These are phyloP conservation scores for Cotesia typhae DNA, from an alignment of 1,140 invertebrate species.

Conservation along the genomic window DNA sequence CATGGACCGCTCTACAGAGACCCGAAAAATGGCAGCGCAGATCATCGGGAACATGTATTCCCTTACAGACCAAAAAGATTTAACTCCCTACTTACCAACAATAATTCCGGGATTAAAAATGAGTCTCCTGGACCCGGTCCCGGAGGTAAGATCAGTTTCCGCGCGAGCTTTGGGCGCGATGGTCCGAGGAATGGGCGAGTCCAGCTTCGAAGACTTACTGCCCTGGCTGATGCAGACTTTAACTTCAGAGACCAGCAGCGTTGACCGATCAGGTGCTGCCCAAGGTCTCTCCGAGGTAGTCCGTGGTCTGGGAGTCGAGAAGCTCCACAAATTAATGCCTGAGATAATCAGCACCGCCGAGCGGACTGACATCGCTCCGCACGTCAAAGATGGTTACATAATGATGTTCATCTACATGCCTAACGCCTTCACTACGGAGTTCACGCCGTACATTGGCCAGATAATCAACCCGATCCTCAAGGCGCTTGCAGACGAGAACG, in stretches of 20 bases:
- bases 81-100: constrained; percentile 94
- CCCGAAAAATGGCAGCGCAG: constrained; percentile 97
- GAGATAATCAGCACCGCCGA: constrained; percentile 97
- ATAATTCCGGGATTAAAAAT: constrained; percentile 97
- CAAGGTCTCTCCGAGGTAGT: constrained; percentile 96
- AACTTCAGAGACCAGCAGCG: constrained; percentile 94
- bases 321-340: constrained; percentile 96
- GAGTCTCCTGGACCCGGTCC: constrained; percentile 96
- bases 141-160: constrained; percentile 93
- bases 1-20: constrained; percentile 96
- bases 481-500: constrained; percentile 98
- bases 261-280: constrained; percentile 97
- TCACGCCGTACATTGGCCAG: constrained; percentile 95
- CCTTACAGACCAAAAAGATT: constrained; percentile 97
- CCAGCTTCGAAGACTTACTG: constrained; percentile 91
- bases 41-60: constrained; percentile 99
- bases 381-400: constrained; percentile 99
- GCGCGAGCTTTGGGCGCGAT: constrained; percentile 95
- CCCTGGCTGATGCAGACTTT: constrained; percentile 99
- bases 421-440: constrained; percentile 92
- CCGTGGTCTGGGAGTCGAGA: constrained; percentile 92
- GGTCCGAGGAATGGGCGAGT: constrained; percentile 96
- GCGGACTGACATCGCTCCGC: constrained; percentile 91
- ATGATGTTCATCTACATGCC: constrained; percentile 99
- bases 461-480: constrained; percentile 98